Conservation (phyloP, 2,113 vertebrate genomes). For the Paramormyrops kingsleyae region DNA sequence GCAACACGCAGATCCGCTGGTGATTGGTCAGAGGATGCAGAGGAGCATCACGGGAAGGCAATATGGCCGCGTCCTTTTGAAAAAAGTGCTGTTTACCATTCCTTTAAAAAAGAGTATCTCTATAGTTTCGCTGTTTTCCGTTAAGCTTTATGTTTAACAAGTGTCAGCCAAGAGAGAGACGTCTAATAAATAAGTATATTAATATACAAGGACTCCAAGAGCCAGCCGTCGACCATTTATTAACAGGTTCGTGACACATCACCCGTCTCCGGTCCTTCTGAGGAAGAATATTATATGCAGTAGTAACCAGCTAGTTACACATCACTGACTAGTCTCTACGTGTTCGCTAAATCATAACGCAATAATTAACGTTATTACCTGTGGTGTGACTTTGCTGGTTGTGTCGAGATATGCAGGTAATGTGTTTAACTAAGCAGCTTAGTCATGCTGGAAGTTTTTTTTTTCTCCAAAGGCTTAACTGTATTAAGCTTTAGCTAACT, state of each 20-base stretch:
- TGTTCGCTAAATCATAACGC: background rate
- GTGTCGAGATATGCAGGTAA: background rate
- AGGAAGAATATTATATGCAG: background rate
- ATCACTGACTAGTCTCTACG: background rate
- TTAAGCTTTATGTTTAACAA: constrained; percentile 34
- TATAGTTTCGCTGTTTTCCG: constrained; percentile 12
- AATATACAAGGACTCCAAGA: constrained; percentile 51
- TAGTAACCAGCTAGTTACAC: constrained; percentile 3
- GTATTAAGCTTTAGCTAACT: background rate
- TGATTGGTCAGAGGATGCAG: constrained; percentile 52
- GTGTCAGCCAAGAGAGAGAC: constrained; percentile 7
- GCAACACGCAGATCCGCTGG: background rate
- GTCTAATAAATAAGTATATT: constrained; percentile 21
- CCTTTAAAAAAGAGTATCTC: background rate
- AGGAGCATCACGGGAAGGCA: constrained; percentile 66
- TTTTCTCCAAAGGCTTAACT: background rate
- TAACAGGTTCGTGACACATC: constrained; percentile 52
- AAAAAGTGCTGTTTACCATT: constrained; percentile 31
- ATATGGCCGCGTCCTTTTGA: constrained; percentile 82
- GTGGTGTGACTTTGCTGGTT: background rate
- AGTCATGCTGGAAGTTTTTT: background rate
- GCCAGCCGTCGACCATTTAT: constrained; percentile 56
- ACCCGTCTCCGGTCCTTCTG: background rate
- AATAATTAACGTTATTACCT: constrained; percentile 11
- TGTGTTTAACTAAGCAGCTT: background rate